Percentiles rank a stretch among this genome's conserved stretches.
phyloP scores from a whole-genome alignment of 2,113 vertebrate species.

The Cygnus buccinator region DNA sequence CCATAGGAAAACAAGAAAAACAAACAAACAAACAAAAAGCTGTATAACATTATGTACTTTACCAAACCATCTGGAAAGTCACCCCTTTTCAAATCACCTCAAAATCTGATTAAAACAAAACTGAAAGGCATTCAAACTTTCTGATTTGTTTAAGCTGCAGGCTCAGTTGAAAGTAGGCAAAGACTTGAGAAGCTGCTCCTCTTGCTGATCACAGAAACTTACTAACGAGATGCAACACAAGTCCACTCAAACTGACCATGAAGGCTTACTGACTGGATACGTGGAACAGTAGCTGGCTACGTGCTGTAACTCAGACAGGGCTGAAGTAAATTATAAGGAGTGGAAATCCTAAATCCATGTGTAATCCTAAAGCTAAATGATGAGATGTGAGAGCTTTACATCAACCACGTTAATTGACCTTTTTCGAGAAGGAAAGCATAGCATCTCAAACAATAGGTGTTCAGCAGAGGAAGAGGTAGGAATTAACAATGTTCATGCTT shows the following conservation, averaged over 20 bases:
- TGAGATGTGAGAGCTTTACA: neutral
- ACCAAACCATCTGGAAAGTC: neutral
- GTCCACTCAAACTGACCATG: neutral
- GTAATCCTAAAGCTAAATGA: neutral
- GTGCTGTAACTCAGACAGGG: neutral
- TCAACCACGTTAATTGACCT: neutral
- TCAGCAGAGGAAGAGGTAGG: neutral
- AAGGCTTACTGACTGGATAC: neutral
- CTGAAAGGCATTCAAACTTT: neutral
- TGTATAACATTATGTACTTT: neutral
- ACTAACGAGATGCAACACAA: neutral
- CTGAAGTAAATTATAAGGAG: neutral
- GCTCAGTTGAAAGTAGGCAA: neutral
- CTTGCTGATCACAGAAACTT: neutral
- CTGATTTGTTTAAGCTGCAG: neutral
- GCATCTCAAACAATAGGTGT: conserved; percentile 1
- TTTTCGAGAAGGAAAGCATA: neutral
- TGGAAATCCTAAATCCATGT: neutral
- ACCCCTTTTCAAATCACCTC: neutral
- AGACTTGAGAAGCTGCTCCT: neutral
- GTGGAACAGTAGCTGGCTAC: neutral
- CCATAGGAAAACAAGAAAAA: neutral
- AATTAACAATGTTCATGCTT: neutral
- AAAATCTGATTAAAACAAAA: conserved; percentile 11
- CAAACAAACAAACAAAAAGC: neutral